phyloP scores from a whole-genome alignment of 2,888 invertebrate species.

The Epiblema foenella region DNA sequence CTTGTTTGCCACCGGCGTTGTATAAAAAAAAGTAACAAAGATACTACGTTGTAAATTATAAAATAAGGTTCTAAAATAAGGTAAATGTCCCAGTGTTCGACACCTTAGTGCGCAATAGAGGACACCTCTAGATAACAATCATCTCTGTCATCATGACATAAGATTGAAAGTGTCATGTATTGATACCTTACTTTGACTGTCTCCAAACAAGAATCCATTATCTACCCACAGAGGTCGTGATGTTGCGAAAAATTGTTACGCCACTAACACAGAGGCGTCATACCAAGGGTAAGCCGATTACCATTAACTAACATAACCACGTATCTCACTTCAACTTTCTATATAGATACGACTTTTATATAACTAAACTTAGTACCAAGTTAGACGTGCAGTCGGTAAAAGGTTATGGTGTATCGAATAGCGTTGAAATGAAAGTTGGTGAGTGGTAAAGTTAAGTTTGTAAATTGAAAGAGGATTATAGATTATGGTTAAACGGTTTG shows the following conservation, averaged over 20 bases:
- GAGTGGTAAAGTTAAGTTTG: conserved; percentile 22
- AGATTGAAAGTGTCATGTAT: no score
- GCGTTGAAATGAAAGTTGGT: background rate
- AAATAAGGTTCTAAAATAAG: no score
- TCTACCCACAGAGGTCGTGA: background rate
- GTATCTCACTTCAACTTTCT: background rate
- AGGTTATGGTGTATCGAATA: conserved; percentile 1
- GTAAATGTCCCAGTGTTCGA: no score
- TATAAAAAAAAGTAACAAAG: no score
- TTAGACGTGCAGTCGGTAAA: background rate
- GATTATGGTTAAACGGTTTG: conserved; percentile 35
- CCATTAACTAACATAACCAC: background rate
- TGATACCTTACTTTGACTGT: no score
- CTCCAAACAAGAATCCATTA: conserved; percentile 10
- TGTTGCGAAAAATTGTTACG: conserved; percentile 36
- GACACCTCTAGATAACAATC: no score
- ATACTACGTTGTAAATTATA: no score
- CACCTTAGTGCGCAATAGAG: no score
- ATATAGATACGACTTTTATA: background rate
- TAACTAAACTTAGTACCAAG: background rate
- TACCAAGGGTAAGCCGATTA: conserved; percentile 38
- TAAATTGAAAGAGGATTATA: conserved; percentile 33
- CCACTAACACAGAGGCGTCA: conserved; percentile 32
- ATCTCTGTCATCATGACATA: no score
- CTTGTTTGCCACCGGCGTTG: no score